Conservation (phyloP, 2,113 vertebrate genomes). For the Dasypus novemcinctus region DNA sequence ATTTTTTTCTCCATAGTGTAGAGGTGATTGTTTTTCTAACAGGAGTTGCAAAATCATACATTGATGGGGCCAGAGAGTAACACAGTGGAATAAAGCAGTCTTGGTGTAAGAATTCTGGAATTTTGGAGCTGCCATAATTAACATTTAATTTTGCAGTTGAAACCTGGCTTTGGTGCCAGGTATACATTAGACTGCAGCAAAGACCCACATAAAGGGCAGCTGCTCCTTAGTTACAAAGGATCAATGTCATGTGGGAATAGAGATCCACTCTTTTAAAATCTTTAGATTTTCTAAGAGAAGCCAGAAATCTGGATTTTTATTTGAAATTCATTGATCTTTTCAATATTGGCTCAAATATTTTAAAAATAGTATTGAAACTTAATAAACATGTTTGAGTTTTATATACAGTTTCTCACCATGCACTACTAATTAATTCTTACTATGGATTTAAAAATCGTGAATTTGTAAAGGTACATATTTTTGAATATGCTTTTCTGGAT, state of each 20-base stretch:
- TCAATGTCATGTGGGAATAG: neutral
- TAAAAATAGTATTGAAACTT: neutral
- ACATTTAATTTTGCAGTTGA: neutral
- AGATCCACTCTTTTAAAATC: neutral
- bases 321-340: neutral
- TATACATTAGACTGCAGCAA: neutral
- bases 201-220: neutral
- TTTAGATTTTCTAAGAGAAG: conserved; percentile 8
- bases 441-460: neutral
- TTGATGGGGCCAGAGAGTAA: neutral
- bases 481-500: neutral
- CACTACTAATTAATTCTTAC: neutral
- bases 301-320: neutral
- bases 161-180: neutral
- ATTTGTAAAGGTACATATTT: neutral
- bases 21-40: neutral
- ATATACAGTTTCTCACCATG: neutral
- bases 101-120: neutral
- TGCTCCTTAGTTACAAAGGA: neutral
- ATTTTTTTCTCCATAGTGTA: neutral
- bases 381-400: neutral
- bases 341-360: neutral
- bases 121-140: neutral
- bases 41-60: neutral
- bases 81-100: neutral